Conservation (phyloP, 2,113 vertebrate genomes). For the Ondatra zibethicus region DNA sequence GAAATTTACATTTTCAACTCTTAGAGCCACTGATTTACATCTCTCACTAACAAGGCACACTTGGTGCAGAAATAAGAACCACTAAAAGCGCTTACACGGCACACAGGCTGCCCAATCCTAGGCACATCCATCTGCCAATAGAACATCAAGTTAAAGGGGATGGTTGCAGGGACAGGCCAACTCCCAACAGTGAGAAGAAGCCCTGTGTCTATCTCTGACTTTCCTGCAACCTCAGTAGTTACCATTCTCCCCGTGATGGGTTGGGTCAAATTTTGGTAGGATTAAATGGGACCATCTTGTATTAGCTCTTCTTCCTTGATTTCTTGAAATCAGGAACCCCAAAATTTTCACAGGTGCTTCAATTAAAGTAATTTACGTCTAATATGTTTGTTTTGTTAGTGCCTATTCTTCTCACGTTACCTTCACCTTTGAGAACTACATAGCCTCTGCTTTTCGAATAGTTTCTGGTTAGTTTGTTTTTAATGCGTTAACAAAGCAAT, state of each 20-base stretch:
- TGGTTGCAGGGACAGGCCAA: not conserved
- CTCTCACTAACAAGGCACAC: not conserved
- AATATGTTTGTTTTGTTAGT: conserved; percentile 78
- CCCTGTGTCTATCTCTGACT: not conserved
- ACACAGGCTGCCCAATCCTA: not conserved
- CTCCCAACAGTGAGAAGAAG: not conserved
- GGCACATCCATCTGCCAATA: not conserved
- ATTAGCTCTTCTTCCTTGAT: conserved; percentile 37
- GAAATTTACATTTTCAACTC: not conserved
- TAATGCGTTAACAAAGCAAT: not conserved
- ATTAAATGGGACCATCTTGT: conserved; percentile 65
- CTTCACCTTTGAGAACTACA: conserved; percentile 72
- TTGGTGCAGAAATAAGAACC: not conserved
- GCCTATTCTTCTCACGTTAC: conserved; percentile 78
- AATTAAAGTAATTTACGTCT: conserved; percentile 31
- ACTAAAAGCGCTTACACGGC: not conserved
- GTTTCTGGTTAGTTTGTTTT: not conserved
- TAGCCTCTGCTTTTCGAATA: conserved; percentile 64
- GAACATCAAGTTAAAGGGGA: not conserved
- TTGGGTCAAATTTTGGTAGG: not conserved
- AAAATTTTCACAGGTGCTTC: conserved; percentile 23
- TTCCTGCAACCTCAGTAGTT: not conserved
- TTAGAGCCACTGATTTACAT: not conserved
- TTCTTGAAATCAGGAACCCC: not conserved
- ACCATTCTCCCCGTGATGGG: not conserved